These are phyloP conservation scores for Chascanopsetta lugubris DNA, from an alignment of 2,113 vertebrate species.

Conservation along the genomic window DNA sequence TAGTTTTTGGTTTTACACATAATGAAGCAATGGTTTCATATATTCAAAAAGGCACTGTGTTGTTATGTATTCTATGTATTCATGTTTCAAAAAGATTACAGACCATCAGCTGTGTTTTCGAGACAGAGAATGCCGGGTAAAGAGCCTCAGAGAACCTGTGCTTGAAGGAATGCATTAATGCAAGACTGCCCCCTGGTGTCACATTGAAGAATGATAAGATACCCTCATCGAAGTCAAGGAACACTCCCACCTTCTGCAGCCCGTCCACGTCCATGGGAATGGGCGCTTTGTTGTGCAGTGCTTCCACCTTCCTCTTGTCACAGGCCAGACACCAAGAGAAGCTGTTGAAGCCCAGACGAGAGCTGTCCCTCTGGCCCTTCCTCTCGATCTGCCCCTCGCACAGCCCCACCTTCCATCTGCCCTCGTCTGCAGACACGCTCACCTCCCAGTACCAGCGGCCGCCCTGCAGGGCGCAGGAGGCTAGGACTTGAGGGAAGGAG, in stretches of 20 bases:
- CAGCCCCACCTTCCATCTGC: constrained; percentile 83
- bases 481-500: constrained; percentile 81
- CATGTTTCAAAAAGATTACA: constrained; percentile 67
- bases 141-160: constrained; percentile 73
- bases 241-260: constrained; percentile 74
- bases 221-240: constrained; percentile 78
- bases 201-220: constrained; percentile 80
- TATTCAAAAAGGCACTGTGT: constrained; percentile 27
- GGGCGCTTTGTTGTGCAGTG: constrained; percentile 73
- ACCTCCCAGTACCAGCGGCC: constrained; percentile 83
- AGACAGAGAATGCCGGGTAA: constrained; percentile 81
- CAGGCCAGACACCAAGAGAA: constrained; percentile 81
- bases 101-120: constrained; percentile 75
- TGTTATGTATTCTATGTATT: background rate
- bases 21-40: background rate
- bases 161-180: constrained; percentile 74
- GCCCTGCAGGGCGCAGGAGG: constrained; percentile 35
- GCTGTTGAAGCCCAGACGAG: constrained; percentile 79
- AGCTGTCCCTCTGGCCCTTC: constrained; percentile 77
- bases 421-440: constrained; percentile 68
- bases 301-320: constrained; percentile 77
- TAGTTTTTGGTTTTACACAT: background rate
- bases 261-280: constrained; percentile 49
- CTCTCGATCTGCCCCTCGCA: constrained; percentile 79
- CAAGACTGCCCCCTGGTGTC: constrained; percentile 72